Conservation (phyloP, 1,140 invertebrate genomes). For the Pseudoatta argentina region DNA sequence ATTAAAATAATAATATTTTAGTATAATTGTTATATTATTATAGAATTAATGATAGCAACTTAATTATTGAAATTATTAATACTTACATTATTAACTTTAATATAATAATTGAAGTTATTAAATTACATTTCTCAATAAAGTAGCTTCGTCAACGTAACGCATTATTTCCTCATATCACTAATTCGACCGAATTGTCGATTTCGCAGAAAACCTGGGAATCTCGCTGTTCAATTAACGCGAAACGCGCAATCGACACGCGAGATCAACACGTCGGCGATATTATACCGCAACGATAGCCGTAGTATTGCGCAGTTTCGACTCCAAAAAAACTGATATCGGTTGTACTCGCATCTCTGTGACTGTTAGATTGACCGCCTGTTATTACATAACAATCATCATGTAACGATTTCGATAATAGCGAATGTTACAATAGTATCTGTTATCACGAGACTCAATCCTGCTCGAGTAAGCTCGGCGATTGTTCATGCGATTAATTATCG, state of each 20-base stretch:
- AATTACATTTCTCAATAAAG: not conserved
- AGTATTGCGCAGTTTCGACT: not conserved
- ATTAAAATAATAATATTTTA: not conserved
- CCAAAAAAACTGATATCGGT: not conserved
- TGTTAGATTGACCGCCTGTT: not conserved
- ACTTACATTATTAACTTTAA: not conserved
- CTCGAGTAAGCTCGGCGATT: not conserved
- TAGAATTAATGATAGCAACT: not conserved
- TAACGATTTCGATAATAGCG: slow-evolving; percentile 28
- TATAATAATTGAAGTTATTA: not conserved
- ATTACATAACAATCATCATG: not conserved
- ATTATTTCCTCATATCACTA: not conserved
- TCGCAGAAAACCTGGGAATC: not conserved
- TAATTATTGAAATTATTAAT: not conserved
- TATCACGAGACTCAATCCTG: too few species aligned
- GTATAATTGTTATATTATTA: not conserved
- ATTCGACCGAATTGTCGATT: not conserved
- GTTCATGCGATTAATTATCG: slow-evolving; percentile 22
- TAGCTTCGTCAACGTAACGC: not conserved
- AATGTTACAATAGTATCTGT: slow-evolving; percentile 1
- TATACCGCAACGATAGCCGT: not conserved
- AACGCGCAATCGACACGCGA: not conserved
- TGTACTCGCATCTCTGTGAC: not conserved
- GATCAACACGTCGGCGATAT: not conserved
- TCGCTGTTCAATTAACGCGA: slow-evolving; percentile 4